Percentiles rank a stretch among this genome's conserved stretches.
Evolutionary conservation across 1,140 invertebrate genomes (phyloP).

Genomic region (Contarinia nasturtii): DNA sequence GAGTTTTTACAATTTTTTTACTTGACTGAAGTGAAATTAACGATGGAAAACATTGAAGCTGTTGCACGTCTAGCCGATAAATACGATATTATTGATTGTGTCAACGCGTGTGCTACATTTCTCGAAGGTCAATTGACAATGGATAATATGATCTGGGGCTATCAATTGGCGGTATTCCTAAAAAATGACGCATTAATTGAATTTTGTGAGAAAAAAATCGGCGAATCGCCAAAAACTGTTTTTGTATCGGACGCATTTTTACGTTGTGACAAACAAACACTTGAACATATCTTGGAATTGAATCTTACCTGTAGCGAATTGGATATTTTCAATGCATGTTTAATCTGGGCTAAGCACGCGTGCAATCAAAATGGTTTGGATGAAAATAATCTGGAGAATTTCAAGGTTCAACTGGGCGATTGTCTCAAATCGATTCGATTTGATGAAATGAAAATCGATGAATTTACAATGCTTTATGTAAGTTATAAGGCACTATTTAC

Average conservation of each 20-base stretch:
- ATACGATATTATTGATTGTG: too few species aligned
- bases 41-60: too few species aligned
- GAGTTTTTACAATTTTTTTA: too few species aligned
- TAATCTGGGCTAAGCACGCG: not conserved
- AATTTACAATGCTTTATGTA: not conserved
- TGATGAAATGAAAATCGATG: not conserved
- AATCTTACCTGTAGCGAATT: not conserved
- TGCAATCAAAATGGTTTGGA: not conserved
- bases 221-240: too few species aligned
- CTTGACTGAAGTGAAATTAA: too few species aligned
- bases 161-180: too few species aligned
- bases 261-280: not conserved
- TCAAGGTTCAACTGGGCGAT: not conserved
- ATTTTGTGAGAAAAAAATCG: too few species aligned
- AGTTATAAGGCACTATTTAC: not conserved
- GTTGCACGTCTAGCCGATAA: too few species aligned
- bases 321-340: not conserved
- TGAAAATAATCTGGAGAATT: not conserved
- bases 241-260: not conserved
- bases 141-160: too few species aligned
- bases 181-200: too few species aligned
- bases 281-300: not conserved
- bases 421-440: not conserved
- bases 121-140: too few species aligned
- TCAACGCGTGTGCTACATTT: too few species aligned